Evolutionary conservation across 2,888 invertebrate species (phyloP).

Genomic region (Dione vanillae): DNA sequence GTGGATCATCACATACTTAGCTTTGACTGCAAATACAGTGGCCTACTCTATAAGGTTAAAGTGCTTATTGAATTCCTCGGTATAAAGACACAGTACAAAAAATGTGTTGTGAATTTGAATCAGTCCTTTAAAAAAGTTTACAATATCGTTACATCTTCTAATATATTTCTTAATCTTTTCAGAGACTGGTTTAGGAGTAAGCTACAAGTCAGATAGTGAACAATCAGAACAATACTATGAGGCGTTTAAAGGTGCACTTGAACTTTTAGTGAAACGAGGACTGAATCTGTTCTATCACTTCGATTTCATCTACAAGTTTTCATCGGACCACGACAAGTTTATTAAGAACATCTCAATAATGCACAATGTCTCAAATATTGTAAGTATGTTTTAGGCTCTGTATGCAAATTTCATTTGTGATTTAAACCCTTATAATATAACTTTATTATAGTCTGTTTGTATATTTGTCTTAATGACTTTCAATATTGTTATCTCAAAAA

Average conservation of each 20-base stretch:
- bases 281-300: slow-evolving; percentile 12
- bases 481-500: too few species aligned
- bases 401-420: too few species aligned
- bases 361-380: slow-evolving; percentile 16
- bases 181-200: slow-evolving; percentile 22
- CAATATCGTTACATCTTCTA: not conserved
- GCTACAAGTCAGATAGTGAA: not conserved
- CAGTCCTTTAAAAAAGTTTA: not conserved
- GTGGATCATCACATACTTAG: too few species aligned
- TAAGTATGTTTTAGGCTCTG: not conserved
- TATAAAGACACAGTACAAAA: too few species aligned
- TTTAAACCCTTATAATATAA: not conserved
- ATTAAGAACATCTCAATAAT: slow-evolving; percentile 11
- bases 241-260: slow-evolving; percentile 15
- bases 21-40: too few species aligned
- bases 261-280: slow-evolving; percentile 17
- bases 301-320: slow-evolving; percentile 17
- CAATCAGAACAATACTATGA: slow-evolving; percentile 17
- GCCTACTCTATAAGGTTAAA: too few species aligned
- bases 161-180: not conserved
- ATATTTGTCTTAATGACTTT: too few species aligned
- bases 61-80: too few species aligned
- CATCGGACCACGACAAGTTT: slow-evolving; percentile 11
- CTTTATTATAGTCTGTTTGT: too few species aligned
- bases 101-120: too few species aligned